Conservation (phyloP, 2,888 invertebrate species). For the Ophion ellenae region DNA sequence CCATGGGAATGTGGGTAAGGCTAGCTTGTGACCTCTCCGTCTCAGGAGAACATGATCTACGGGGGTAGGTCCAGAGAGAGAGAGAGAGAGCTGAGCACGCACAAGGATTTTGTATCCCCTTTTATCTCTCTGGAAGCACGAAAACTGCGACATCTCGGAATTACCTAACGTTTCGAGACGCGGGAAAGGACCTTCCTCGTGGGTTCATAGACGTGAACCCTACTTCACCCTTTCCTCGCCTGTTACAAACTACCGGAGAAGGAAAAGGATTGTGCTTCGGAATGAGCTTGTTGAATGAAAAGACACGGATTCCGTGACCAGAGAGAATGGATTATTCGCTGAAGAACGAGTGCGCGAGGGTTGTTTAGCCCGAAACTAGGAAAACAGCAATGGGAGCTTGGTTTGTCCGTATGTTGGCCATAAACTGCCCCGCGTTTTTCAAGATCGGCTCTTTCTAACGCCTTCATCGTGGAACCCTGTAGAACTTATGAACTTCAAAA, state of each 20-base stretch:
- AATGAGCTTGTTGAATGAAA: constrained; percentile 1
- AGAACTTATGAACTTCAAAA: background rate
- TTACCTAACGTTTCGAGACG: background rate
- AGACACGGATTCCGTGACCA: background rate
- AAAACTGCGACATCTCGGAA: constrained; percentile 26
- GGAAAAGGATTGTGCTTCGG: constrained; percentile 56
- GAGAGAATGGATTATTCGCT: constrained; percentile 3
- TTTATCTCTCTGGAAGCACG: constrained; percentile 32
- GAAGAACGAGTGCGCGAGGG: constrained; percentile 41
- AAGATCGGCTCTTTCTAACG: background rate
- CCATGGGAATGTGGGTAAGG: constrained; percentile 83
- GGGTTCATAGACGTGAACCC: background rate
- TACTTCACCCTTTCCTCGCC: constrained; percentile 57
- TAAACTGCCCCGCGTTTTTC: background rate
- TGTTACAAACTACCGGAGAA: constrained; percentile 57
- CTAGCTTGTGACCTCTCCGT: constrained; percentile 83
- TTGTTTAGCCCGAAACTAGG: constrained; percentile 75
- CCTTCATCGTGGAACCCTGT: background rate
- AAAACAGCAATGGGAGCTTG: constrained; percentile 64
- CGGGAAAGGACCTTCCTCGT: background rate
- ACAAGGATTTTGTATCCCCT: constrained; percentile 29
- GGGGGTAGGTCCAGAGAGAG: constrained; percentile 49
- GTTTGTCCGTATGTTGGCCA: background rate
- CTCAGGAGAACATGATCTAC: constrained; percentile 81
- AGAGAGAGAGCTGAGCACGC: constrained; percentile 25